A percentile compares a stretch with the other conserved stretches of the same genome.
Conservation (phyloP, 2,888 invertebrate species). For the Cosmorhoe ocellata region DNA sequence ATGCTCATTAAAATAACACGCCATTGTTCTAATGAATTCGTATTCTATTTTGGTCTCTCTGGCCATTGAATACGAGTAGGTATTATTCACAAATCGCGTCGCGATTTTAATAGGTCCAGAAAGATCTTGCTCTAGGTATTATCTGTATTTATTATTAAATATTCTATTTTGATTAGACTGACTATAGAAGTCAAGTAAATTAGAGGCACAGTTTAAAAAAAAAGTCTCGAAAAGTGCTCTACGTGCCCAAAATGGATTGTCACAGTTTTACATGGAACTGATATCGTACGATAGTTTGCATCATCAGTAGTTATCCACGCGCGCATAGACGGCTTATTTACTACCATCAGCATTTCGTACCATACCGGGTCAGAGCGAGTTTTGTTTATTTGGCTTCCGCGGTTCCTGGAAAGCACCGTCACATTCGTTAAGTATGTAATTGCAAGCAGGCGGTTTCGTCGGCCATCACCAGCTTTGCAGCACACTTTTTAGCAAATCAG, state of each 20-base stretch:
- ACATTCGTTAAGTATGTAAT: slow-evolving; percentile 32
- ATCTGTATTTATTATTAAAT: too few species aligned
- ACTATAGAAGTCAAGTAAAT: too few species aligned
- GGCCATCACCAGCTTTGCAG: slow-evolving; percentile 20
- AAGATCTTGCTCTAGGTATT: background rate
- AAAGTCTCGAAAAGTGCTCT: too few species aligned
- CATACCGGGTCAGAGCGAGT: slow-evolving; percentile 43
- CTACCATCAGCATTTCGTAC: slow-evolving; percentile 47
- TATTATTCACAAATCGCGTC: background rate
- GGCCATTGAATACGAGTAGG: too few species aligned
- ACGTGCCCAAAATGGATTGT: too few species aligned
- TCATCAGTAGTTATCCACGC: slow-evolving; percentile 45
- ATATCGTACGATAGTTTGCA: slow-evolving; percentile 39
- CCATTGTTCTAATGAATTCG: slow-evolving; percentile 13
- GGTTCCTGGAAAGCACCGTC: slow-evolving; percentile 60
- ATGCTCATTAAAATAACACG: slow-evolving; percentile 4
- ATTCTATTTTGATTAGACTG: too few species aligned
- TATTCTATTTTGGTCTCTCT: slow-evolving; percentile 12
- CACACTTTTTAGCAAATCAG: slow-evolving; percentile 23
- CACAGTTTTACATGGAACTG: too few species aligned
- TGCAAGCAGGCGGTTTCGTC: slow-evolving; percentile 30
- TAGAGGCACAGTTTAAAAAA: too few species aligned
- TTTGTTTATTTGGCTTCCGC: slow-evolving; percentile 54
- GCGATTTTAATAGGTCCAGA: background rate
- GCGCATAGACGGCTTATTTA: slow-evolving; percentile 47